These are phyloP conservation scores for Vireo altiloquus DNA, from an alignment of 2,113 vertebrate genomes.

Conservation along the genomic window DNA sequence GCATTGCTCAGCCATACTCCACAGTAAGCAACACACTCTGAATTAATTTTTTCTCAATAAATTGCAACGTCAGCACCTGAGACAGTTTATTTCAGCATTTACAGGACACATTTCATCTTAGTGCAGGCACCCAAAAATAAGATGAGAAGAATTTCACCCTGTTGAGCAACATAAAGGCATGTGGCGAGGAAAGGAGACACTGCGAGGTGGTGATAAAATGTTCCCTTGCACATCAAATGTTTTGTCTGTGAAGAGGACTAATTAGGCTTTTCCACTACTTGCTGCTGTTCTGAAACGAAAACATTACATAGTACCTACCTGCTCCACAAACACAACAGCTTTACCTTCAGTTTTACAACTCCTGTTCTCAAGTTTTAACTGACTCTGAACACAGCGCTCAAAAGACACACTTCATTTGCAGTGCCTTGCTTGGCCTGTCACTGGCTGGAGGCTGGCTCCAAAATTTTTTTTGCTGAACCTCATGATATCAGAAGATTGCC, in stretches of 20 bases:
- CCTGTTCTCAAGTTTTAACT: not conserved
- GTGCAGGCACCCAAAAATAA: not conserved
- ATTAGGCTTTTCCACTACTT: not conserved
- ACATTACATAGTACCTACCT: not conserved
- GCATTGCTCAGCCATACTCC: not conserved
- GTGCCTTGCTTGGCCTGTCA: not conserved
- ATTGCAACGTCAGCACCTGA: not conserved
- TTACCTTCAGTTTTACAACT: not conserved
- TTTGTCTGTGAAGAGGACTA: not conserved
- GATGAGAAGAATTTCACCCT: not conserved
- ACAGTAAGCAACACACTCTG: not conserved
- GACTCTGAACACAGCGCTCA: not conserved
- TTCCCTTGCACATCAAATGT: not conserved
- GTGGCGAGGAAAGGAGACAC: not conserved
- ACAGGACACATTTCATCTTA: not conserved
- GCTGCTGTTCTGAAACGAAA: not conserved
- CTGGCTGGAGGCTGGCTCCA: not conserved
- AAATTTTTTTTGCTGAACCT: not conserved
- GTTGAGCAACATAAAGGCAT: not conserved
- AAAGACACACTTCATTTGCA: not conserved
- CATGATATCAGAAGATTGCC: not conserved
- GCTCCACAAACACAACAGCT: not conserved
- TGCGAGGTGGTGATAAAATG: not conserved
- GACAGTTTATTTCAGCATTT: not conserved
- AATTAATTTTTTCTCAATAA: not conserved